Evolutionary conservation across 2,888 invertebrate species (phyloP).

Genomic region (Drosophila recens): DNA sequence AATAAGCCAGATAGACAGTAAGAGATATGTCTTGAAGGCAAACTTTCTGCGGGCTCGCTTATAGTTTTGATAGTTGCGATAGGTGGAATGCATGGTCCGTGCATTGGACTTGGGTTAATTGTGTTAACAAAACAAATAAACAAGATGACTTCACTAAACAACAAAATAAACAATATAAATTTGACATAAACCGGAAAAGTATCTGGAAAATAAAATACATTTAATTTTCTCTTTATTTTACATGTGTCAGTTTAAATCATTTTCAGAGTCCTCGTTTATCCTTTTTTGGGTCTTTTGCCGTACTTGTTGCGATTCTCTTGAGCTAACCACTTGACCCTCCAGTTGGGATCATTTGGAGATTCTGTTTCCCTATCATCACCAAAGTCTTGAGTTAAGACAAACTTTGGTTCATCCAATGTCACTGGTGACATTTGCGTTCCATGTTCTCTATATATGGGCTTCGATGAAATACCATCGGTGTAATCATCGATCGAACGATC

Average conservation of each 20-base stretch:
- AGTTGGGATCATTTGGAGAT: not conserved
- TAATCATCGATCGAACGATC: not conserved
- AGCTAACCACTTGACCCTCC: slow-evolving; percentile 3
- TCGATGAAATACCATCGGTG: not conserved
- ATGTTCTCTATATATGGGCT: not conserved
- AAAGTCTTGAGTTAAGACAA: slow-evolving; percentile 26
- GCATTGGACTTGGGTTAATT: not conserved
- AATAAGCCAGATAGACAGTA: slow-evolving; percentile 42
- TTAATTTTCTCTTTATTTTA: not conserved
- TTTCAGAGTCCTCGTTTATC: not conserved
- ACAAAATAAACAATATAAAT: slow-evolving; percentile 10
- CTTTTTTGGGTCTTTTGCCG: not conserved
- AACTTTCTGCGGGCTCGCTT: slow-evolving; percentile 45
- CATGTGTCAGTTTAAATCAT: not conserved
- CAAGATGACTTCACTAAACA: slow-evolving; percentile 1
- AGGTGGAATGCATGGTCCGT: slow-evolving; percentile 37
- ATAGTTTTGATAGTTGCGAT: slow-evolving; percentile 17
- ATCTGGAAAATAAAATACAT: not conserved
- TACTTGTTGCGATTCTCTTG: not conserved
- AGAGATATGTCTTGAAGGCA: slow-evolving; percentile 32
- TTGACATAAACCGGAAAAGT: slow-evolving; percentile 30
- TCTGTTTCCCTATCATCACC: not conserved
- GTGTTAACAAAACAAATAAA: not conserved
- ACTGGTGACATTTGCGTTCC: no score
- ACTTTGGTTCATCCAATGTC: not conserved